These are phyloP conservation scores for Mobula birostris DNA, from an alignment of 2,113 vertebrate genomes.

Conservation along the genomic window DNA sequence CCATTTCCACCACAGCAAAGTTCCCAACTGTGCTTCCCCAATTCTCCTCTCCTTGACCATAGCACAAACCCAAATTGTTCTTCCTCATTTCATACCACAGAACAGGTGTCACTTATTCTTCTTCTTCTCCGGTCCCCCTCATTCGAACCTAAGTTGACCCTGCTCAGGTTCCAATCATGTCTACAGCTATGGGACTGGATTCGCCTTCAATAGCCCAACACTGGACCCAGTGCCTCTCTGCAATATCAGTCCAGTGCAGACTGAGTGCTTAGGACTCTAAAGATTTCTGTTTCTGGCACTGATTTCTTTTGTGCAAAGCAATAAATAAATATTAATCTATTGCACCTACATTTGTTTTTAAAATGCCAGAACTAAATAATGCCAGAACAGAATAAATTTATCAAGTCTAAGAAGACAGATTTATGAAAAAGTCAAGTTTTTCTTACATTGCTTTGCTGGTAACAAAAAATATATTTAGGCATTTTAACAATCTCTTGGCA, in stretches of 20 bases:
- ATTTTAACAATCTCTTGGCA: conserved; percentile 70
- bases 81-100: too few species aligned
- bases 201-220: too few species aligned
- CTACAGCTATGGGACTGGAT: too few species aligned
- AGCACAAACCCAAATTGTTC: too few species aligned
- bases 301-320: not conserved
- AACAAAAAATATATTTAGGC: conserved; percentile 63
- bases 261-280: not conserved
- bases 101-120: too few species aligned
- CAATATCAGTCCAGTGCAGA: not conserved
- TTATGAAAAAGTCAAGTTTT: conserved; percentile 60
- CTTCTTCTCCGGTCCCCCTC: too few species aligned
- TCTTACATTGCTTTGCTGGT: conserved; percentile 67
- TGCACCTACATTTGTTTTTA: not conserved
- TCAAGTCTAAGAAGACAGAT: conserved; percentile 73
- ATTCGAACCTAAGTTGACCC: too few species aligned
- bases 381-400: conserved; percentile 50
- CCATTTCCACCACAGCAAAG: too few species aligned
- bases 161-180: too few species aligned
- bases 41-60: too few species aligned
- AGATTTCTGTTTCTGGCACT: not conserved
- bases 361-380: not conserved
- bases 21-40: too few species aligned
- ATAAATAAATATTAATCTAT: not conserved
- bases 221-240: too few species aligned